Conservation (phyloP, 2,797 vertebrate species). For the Tympanoctomys barrerae region DNA sequence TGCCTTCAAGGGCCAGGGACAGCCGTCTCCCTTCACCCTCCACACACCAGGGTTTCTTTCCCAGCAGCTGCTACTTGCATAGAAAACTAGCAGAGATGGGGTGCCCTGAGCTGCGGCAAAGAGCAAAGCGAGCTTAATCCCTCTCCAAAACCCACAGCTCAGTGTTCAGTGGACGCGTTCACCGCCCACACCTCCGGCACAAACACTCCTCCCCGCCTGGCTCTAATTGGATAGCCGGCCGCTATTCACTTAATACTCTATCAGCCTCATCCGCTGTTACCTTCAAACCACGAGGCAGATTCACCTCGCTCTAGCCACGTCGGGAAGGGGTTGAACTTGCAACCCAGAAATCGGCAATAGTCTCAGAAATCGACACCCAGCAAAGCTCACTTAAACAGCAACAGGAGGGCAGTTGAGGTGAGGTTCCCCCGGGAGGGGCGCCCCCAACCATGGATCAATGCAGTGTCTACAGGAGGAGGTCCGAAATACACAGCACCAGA, state of each 20-base stretch:
- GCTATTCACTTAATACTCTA: slow-evolving; percentile 26
- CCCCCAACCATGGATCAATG: slow-evolving; percentile 34
- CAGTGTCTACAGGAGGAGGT: neutral
- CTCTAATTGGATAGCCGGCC: slow-evolving; percentile 30
- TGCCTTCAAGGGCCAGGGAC: neutral
- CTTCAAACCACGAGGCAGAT: slow-evolving; percentile 34
- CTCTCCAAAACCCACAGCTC: slow-evolving; percentile 22
- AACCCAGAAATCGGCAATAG: neutral
- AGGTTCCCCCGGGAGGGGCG: slow-evolving; percentile 18
- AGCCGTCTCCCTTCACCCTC: slow-evolving; percentile 39
- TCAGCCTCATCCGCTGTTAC: slow-evolving; percentile 39
- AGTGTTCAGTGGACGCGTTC: neutral
- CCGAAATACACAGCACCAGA: neutral
- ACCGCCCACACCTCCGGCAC: neutral
- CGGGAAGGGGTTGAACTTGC: neutral
- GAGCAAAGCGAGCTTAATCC: neutral
- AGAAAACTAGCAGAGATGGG: slow-evolving; percentile 56
- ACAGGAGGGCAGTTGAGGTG: neutral
- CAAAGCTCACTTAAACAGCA: slow-evolving; percentile 57
- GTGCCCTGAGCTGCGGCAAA: slow-evolving; percentile 30
- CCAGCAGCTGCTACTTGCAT: slow-evolving; percentile 1
- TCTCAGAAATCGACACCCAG: neutral
- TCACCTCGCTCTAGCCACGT: slow-evolving; percentile 11
- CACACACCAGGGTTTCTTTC: slow-evolving; percentile 38
- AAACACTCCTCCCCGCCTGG: neutral